Conservation (phyloP, 1,140 invertebrate species). For the Leptonema lineaticorne region DNA sequence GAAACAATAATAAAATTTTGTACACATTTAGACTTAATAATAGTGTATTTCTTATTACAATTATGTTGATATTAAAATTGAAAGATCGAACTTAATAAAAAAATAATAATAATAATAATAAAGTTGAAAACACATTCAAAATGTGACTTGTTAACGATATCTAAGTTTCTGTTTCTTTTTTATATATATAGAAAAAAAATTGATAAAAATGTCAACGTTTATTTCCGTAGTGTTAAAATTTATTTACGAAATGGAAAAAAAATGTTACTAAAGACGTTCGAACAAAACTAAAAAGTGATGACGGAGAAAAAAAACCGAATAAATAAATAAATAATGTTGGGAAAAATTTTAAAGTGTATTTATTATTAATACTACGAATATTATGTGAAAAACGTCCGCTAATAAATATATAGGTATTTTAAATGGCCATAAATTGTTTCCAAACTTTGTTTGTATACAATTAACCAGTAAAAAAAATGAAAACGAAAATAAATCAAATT, state of each 20-base stretch:
- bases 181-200: too few species aligned
- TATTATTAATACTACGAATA: slow-evolving; percentile 5
- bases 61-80: slow-evolving; percentile 11
- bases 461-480: slow-evolving; percentile 15
- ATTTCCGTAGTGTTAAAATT: not conserved
- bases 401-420: not conserved
- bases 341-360: not conserved
- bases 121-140: slow-evolving; percentile 31
- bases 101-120: not conserved
- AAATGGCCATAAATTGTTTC: slow-evolving; percentile 5
- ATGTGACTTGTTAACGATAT: slow-evolving; percentile 38
- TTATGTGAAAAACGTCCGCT: slow-evolving; percentile 22
- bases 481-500: slow-evolving; percentile 13
- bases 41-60: too few species aligned
- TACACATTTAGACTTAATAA: slow-evolving; percentile 37
- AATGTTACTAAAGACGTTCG: not conserved
- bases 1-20: slow-evolving; percentile 35
- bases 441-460: slow-evolving; percentile 20
- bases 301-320: too few species aligned
- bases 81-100: too few species aligned
- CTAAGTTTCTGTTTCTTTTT: not conserved
- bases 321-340: not conserved
- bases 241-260: slow-evolving; percentile 15
- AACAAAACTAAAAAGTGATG: too few species aligned
- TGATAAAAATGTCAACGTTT: too few species aligned